These are phyloP conservation scores for Arenaria interpres DNA, from an alignment of 2,113 vertebrate species.

Conservation along the genomic window DNA sequence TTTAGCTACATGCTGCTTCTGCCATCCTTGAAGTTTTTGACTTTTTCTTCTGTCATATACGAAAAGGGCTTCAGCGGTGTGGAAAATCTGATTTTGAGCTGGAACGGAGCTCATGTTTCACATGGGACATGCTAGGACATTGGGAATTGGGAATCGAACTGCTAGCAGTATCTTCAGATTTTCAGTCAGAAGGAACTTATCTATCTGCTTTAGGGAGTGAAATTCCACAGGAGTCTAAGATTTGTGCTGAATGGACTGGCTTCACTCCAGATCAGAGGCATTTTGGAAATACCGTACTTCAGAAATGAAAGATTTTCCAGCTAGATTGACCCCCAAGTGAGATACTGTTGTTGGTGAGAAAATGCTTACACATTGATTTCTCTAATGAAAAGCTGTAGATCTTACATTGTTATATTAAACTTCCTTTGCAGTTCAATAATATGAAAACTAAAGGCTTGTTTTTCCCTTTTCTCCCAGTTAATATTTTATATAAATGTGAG, in stretches of 20 bases:
- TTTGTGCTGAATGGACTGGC: neutral
- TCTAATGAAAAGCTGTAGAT: neutral
- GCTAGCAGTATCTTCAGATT: neutral
- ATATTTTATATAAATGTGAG: neutral
- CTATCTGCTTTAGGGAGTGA: neutral
- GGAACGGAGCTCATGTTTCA: neutral
- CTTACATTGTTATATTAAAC: neutral
- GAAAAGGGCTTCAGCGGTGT: neutral
- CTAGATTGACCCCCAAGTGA: neutral
- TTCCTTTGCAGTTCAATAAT: neutral
- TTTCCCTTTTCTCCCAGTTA: neutral
- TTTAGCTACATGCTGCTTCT: neutral
- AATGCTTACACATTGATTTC: neutral
- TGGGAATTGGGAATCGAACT: neutral
- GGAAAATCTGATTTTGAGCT: neutral
- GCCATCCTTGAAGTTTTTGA: neutral
- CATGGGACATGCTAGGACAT: neutral
- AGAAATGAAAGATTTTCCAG: neutral
- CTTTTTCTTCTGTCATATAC: neutral
- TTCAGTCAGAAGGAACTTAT: neutral
- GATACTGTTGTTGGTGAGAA: neutral
- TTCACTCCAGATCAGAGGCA: neutral
- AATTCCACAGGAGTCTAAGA: neutral
- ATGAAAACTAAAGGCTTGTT: neutral
- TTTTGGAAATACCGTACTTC: neutral